Percentiles rank a stretch among this genome's conserved stretches.
Conservation (phyloP, 2,113 vertebrate species). For the Cyprinodon tularosa region DNA sequence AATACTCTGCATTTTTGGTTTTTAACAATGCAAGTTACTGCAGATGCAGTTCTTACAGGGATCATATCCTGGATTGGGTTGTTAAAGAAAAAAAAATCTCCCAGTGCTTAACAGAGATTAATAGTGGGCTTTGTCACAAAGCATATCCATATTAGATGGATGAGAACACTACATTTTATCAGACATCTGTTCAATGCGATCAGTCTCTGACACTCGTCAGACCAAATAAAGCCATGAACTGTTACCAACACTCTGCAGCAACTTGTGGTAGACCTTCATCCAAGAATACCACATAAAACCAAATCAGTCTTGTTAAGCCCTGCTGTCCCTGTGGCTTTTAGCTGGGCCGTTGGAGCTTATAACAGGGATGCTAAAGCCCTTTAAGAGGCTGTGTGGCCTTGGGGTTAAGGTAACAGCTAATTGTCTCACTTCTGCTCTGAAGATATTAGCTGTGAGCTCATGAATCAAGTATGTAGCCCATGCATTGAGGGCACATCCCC, state of each 20-base stretch:
- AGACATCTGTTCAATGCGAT: constrained; percentile 64
- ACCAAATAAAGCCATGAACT: constrained; percentile 71
- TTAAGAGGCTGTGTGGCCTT: constrained; percentile 73
- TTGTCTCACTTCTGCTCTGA: constrained; percentile 70
- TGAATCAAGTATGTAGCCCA: constrained; percentile 74
- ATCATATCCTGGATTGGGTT: constrained; percentile 31
- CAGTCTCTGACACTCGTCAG: constrained; percentile 46
- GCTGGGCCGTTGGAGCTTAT: constrained; percentile 63
- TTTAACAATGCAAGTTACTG: background rate
- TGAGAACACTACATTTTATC: constrained; percentile 60
- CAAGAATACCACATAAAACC: constrained; percentile 80
- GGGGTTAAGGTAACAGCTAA: constrained; percentile 75
- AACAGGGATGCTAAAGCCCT: constrained; percentile 72
- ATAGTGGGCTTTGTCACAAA: constrained; percentile 58
- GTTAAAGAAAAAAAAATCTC: constrained; percentile 45
- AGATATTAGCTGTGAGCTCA: constrained; percentile 71
- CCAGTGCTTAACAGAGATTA: constrained; percentile 56
- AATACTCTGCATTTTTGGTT: background rate
- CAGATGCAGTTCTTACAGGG: constrained; percentile 27
- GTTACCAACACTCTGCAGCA: constrained; percentile 69
- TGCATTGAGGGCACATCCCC: constrained; percentile 64
- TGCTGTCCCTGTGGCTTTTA: constrained; percentile 65
- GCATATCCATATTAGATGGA: constrained; percentile 53
- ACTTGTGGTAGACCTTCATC: constrained; percentile 69
- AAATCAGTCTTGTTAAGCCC: constrained; percentile 72